phyloP scores from a whole-genome alignment of 1,140 invertebrate species.

The Papilio polytes region DNA sequence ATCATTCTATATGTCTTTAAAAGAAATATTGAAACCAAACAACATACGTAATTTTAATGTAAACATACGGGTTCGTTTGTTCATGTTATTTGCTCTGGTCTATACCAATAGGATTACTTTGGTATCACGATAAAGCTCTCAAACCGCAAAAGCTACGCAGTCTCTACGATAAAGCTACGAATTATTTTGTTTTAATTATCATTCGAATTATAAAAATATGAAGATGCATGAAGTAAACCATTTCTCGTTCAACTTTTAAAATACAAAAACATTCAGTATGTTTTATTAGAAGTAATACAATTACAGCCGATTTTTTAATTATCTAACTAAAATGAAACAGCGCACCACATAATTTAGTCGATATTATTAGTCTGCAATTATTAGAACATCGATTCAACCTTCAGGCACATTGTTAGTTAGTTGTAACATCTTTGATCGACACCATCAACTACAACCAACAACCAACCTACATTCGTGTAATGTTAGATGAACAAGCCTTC shows the following conservation, averaged over 20 bases:
- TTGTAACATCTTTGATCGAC: conserved; percentile 8
- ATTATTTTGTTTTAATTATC: too few relatives aligned
- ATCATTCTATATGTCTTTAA: neutral
- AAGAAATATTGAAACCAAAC: neutral
- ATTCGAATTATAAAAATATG: too few relatives aligned
- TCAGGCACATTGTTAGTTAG: conserved; percentile 10
- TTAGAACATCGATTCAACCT: neutral
- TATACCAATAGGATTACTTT: neutral
- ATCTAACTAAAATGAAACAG: neutral
- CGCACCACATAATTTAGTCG: neutral
- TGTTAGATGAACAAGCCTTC: neutral
- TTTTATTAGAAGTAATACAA: neutral
- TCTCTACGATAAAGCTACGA: neutral
- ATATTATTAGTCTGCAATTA: neutral
- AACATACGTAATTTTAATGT: neutral
- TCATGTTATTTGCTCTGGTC: neutral
- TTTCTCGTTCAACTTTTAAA: too few relatives aligned
- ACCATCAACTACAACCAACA: neutral
- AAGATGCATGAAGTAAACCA: too few relatives aligned
- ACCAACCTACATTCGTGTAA: neutral
- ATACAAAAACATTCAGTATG: too few relatives aligned
- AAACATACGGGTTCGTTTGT: neutral
- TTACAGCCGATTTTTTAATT: neutral
- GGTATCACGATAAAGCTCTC: neutral
- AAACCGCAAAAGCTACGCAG: neutral